phyloP scores from a whole-genome alignment of 1,140 invertebrate genomes.

The Mercenaria mercenaria region DNA sequence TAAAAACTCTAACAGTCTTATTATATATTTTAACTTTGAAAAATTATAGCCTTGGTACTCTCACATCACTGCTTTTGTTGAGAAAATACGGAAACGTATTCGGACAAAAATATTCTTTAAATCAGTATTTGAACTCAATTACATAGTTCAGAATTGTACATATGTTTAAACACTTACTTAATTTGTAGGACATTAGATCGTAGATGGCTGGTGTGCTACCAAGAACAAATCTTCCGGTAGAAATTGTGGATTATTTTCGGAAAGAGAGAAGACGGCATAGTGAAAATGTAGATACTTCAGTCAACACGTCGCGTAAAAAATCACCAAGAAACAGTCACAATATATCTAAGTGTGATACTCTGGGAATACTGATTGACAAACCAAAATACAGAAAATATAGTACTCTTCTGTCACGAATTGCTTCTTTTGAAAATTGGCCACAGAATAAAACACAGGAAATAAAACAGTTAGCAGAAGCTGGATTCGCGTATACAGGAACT shows the following conservation, averaged over 20 bases:
- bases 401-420: neutral
- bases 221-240: neutral
- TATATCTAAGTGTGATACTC: neutral
- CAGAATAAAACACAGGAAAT: neutral
- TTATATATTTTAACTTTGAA: no score
- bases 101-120: no score
- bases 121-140: no score
- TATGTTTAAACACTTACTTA: no score
- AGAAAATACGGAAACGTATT: no score
- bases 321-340: neutral
- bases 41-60: no score
- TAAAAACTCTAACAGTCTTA: no score
- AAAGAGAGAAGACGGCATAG: neutral
- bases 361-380: neutral
- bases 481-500: slow-evolving; percentile 71
- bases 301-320: neutral
- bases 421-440: slow-evolving; percentile 1
- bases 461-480: slow-evolving; percentile 57
- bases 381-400: neutral
- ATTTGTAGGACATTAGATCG: no score
- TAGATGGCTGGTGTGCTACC: neutral
- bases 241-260: neutral
- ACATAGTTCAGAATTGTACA: no score
- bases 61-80: no score
- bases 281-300: neutral